phyloP scores from a whole-genome alignment of 2,888 invertebrate species.

The Phrixothrix hirtus region DNA sequence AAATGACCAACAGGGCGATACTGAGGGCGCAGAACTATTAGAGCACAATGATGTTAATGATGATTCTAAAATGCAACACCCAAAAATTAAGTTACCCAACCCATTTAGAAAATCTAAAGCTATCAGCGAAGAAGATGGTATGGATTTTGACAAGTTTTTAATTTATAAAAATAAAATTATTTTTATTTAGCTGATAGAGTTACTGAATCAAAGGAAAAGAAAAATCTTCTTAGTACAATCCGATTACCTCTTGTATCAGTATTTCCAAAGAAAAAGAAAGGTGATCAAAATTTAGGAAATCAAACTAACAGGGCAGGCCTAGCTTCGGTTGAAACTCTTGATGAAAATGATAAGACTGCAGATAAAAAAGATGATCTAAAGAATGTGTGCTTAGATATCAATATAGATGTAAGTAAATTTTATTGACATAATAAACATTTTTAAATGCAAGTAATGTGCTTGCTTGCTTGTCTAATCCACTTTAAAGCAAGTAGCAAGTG shows the following conservation, averaged over 20 bases:
- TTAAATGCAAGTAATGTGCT: no score
- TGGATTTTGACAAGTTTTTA: neutral
- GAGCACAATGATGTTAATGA: slow-evolving; percentile 46
- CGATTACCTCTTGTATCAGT: slow-evolving; percentile 65
- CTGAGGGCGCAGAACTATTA: slow-evolving; percentile 52
- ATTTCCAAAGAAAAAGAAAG: slow-evolving; percentile 57
- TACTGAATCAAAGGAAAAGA: slow-evolving; percentile 54
- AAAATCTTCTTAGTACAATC: slow-evolving; percentile 63
- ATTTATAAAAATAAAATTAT: slow-evolving; percentile 5
- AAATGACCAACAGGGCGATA: slow-evolving; percentile 57
- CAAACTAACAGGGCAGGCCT: slow-evolving; percentile 67
- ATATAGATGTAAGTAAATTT: slow-evolving; percentile 27
- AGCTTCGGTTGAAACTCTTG: slow-evolving; percentile 81
- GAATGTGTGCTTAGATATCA: slow-evolving; percentile 66
- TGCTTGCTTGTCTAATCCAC: no score
- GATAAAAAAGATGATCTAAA: slow-evolving; percentile 73
- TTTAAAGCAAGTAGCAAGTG: no score
- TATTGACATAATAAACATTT: neutral
- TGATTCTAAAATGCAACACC: slow-evolving; percentile 49
- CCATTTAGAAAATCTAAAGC: slow-evolving; percentile 61
- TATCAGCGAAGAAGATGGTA: slow-evolving; percentile 40
- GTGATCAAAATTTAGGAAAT: slow-evolving; percentile 49
- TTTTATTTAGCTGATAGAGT: slow-evolving; percentile 41
- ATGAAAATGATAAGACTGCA: slow-evolving; percentile 69
- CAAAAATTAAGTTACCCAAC: slow-evolving; percentile 59